These are phyloP conservation scores for Agonopterix subpropinquella DNA, from an alignment of 2,888 invertebrate genomes.

Conservation along the genomic window DNA sequence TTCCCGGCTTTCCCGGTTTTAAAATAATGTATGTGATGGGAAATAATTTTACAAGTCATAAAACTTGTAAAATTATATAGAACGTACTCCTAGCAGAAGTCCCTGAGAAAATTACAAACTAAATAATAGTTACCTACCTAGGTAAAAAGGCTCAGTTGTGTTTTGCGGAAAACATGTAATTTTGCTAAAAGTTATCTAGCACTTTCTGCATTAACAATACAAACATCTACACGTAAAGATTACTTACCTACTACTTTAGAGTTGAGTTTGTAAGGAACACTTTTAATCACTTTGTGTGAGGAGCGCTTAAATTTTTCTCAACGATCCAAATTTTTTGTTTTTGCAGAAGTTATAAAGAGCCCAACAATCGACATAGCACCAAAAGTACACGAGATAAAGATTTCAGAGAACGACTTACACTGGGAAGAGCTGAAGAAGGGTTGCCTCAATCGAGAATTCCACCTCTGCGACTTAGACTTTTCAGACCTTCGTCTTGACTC, in stretches of 20 bases:
- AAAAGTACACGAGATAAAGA: slow-evolving; percentile 82
- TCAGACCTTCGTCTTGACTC: slow-evolving; percentile 93
- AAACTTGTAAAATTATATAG: neutral
- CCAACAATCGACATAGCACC: slow-evolving; percentile 80
- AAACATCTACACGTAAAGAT: too few relatives aligned
- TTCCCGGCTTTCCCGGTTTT: neutral
- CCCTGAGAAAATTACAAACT: too few relatives aligned
- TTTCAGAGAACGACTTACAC: slow-evolving; percentile 94
- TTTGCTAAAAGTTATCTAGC: too few relatives aligned
- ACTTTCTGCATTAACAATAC: too few relatives aligned
- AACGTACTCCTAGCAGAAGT: too few relatives aligned
- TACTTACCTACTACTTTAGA: too few relatives aligned
- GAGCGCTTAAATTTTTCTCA: neutral
- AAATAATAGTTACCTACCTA: too few relatives aligned
- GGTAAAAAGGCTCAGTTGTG: too few relatives aligned
- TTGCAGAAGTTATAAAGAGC: slow-evolving; percentile 81
- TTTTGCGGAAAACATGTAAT: too few relatives aligned
- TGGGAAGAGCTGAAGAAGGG: slow-evolving; percentile 93
- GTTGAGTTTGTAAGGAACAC: neutral
- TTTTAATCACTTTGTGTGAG: neutral
- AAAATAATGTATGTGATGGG: neutral
- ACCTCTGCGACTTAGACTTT: slow-evolving; percentile 97
- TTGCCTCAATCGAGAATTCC: slow-evolving; percentile 83
- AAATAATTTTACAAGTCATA: neutral
- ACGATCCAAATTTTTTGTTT: neutral